Conservation (phyloP, 2,797 vertebrate species). For the Sphaeramia orbicularis region DNA sequence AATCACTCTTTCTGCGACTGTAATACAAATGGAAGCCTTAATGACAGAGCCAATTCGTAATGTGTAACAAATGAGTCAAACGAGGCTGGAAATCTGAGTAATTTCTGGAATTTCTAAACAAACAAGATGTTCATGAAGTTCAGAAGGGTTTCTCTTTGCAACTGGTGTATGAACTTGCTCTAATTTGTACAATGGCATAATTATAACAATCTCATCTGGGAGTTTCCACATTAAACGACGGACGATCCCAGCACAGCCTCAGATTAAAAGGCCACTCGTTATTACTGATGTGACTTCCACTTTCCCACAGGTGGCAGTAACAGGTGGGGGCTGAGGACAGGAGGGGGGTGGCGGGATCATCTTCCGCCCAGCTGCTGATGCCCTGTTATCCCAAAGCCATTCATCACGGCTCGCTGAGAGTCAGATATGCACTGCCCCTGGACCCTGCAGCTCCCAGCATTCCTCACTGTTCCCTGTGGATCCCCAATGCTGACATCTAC, state of each 20-base stretch:
- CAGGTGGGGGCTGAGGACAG: conserved; percentile 54
- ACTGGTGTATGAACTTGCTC: too few relatives aligned
- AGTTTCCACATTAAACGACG: background rate
- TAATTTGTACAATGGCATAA: too few relatives aligned
- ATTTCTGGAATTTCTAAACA: too few relatives aligned
- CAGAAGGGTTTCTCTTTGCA: too few relatives aligned
- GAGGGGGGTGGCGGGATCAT: conserved; percentile 55
- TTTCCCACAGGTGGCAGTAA: conserved; percentile 68
- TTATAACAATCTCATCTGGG: background rate
- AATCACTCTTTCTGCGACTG: too few relatives aligned
- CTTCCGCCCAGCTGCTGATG: conserved; percentile 81
- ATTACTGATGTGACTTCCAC: conserved; percentile 30
- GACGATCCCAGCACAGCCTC: background rate
- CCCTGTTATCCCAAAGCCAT: conserved; percentile 72
- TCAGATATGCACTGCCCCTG: conserved; percentile 61
- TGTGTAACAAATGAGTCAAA: too few relatives aligned
- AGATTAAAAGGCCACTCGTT: conserved; percentile 6
- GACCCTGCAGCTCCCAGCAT: conserved; percentile 51
- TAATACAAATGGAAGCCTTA: too few relatives aligned
- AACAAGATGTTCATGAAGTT: too few relatives aligned
- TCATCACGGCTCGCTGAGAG: conserved; percentile 78
- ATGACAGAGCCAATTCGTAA: too few relatives aligned
- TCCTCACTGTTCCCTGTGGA: conserved; percentile 65
- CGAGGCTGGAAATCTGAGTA: too few relatives aligned
- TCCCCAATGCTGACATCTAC: conserved; percentile 54